Evolutionary conservation across 2,113 vertebrate genomes (phyloP).

Genomic region (Ceratotherium simum): DNA sequence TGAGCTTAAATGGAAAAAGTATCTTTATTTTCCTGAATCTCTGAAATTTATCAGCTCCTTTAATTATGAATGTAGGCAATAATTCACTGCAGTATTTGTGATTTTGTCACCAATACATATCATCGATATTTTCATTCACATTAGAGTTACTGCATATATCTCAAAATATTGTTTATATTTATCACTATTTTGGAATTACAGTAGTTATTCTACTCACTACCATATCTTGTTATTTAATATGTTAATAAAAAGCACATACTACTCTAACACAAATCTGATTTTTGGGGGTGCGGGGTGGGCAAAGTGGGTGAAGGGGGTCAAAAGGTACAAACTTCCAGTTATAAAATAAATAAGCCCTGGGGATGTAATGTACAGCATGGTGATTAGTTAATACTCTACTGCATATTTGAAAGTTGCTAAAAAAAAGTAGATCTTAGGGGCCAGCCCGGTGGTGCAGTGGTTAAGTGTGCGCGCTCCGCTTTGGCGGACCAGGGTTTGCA

Average conservation of each 20-base stretch:
- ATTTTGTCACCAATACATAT: not conserved
- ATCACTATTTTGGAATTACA: not conserved
- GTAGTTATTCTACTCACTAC: not conserved
- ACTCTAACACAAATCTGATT: not conserved
- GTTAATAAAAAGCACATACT: not conserved
- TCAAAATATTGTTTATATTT: not conserved
- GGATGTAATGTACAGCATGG: not conserved
- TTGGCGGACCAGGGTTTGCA: too few species aligned
- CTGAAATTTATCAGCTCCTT: not conserved
- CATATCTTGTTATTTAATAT: not conserved
- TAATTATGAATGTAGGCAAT: not conserved
- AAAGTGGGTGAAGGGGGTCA: not conserved
- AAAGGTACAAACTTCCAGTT: not conserved
- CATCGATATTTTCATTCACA: not conserved
- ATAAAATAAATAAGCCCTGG: not conserved
- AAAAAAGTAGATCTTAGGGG: not conserved
- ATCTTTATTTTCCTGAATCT: not conserved
- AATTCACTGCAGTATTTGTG: not conserved
- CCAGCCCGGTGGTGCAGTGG: too few species aligned
- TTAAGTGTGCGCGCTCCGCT: too few species aligned
- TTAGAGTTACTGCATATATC: not conserved
- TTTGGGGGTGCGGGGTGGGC: not conserved
- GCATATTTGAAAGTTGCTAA: not conserved
- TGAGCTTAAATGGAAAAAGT: not conserved
- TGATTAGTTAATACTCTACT: not conserved